These are phyloP conservation scores for Caradrina clavipalpis DNA, from an alignment of 2,888 invertebrate genomes.

Conservation along the genomic window DNA sequence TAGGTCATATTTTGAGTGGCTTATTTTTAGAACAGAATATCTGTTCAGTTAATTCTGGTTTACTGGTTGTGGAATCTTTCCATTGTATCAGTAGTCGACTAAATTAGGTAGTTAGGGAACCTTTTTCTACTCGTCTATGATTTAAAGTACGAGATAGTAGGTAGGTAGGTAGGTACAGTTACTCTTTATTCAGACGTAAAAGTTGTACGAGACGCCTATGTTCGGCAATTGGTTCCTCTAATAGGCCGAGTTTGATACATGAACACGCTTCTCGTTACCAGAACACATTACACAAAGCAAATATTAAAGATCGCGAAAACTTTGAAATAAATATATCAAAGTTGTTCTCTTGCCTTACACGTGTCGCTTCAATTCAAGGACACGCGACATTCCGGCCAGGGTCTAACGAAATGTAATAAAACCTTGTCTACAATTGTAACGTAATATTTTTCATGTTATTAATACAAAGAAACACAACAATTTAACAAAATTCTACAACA, in stretches of 20 bases:
- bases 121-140: not conserved
- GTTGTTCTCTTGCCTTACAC: slow-evolving; percentile 50
- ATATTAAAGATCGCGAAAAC: slow-evolving; percentile 40
- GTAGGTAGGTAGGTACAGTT: not conserved
- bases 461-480: slow-evolving; percentile 49
- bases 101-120: not conserved
- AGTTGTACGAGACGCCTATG: not conserved
- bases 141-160: not conserved
- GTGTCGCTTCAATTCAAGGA: slow-evolving; percentile 52
- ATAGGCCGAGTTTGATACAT: slow-evolving; percentile 28
- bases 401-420: slow-evolving; percentile 47
- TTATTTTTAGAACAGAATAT: not conserved
- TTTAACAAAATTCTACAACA: slow-evolving; percentile 33
- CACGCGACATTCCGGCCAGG: slow-evolving; percentile 18
- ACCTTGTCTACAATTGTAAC: slow-evolving; percentile 32
- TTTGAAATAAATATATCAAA: slow-evolving; percentile 53
- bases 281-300: slow-evolving; percentile 22
- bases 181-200: slow-evolving; percentile 6
- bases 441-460: slow-evolving; percentile 42
- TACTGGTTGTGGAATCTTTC: too few relatives aligned
- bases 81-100: not conserved
- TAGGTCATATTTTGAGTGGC: not conserved
- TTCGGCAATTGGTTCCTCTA: not conserved
- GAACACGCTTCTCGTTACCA: slow-evolving; percentile 35
- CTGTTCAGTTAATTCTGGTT: not conserved